Evolutionary conservation across 2,797 vertebrate species (phyloP).

Genomic region (Mycteria americana): DNA sequence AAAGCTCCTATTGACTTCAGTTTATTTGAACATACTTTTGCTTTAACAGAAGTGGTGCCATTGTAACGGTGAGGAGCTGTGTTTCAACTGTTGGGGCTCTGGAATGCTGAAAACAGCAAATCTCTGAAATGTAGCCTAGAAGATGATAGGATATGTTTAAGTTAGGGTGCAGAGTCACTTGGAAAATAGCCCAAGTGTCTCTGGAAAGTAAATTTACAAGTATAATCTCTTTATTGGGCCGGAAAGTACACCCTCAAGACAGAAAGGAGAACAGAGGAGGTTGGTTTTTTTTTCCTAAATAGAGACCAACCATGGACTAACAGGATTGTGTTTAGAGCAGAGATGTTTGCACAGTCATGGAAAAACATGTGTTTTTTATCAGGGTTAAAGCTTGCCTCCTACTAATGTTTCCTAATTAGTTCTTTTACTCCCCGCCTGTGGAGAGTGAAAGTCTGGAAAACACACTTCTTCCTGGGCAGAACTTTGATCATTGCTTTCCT

Average conservation of each 20-base stretch:
- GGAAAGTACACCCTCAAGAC: not conserved
- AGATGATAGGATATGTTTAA: not conserved
- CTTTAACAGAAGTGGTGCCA: not conserved
- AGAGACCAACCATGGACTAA: not conserved
- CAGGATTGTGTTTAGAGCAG: not conserved
- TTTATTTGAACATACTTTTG: conserved; percentile 24
- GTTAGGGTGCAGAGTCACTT: not conserved
- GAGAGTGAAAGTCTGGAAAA: not conserved
- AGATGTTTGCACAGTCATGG: not conserved
- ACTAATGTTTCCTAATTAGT: conserved; percentile 27
- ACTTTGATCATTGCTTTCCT: not conserved
- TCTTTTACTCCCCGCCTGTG: not conserved
- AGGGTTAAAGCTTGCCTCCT: not conserved
- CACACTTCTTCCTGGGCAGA: not conserved
- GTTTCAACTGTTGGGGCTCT: not conserved
- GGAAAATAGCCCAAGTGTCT: not conserved
- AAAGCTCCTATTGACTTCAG: not conserved
- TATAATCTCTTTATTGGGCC: not conserved
- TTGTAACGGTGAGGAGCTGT: not conserved
- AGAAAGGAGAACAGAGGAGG: not conserved
- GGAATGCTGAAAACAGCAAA: not conserved
- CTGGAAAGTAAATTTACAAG: not conserved
- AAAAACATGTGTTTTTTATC: not conserved
- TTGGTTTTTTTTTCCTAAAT: not conserved
- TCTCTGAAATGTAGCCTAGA: not conserved